A percentile compares a stretch with the other conserved stretches of the same genome.
These are phyloP conservation scores for Sarcophilus harrisii DNA, from an alignment of 2,797 vertebrate genomes.

Conservation along the genomic window DNA sequence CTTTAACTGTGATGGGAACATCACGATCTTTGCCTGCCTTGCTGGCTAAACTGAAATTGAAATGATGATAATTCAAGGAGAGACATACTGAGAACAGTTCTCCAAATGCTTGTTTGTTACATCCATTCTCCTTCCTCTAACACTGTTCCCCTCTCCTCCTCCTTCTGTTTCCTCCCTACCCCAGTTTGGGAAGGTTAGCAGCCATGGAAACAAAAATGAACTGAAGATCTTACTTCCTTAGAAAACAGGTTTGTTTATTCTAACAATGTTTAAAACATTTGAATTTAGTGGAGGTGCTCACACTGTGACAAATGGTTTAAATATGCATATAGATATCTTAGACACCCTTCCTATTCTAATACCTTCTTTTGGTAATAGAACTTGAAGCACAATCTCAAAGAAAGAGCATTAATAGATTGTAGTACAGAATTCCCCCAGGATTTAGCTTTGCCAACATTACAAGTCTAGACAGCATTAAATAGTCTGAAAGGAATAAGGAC, in stretches of 20 bases:
- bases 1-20: not conserved
- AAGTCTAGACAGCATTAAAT: not conserved
- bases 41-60: conserved; percentile 20
- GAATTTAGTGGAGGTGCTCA: rapidly evolving
- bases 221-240: not conserved
- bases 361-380: conserved; percentile 11
- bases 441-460: not conserved
- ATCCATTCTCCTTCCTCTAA: not conserved
- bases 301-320: not conserved
- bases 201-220: not conserved
- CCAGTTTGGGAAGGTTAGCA: not conserved
- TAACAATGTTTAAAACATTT: conserved; percentile 27
- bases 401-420: not conserved
- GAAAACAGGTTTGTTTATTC: conserved; percentile 35
- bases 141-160: not conserved
- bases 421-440: not conserved
- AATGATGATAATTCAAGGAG: not conserved
- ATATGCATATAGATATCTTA: not conserved
- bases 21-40: not conserved
- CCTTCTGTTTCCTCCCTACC: rapidly evolving
- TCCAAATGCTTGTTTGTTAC: not conserved
- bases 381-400: not conserved
- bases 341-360: not conserved
- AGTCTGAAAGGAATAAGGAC: not conserved
- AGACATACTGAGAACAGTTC: not conserved